Conservation (phyloP, 2,888 invertebrate species). For the Schrankia costaestrigalis region DNA sequence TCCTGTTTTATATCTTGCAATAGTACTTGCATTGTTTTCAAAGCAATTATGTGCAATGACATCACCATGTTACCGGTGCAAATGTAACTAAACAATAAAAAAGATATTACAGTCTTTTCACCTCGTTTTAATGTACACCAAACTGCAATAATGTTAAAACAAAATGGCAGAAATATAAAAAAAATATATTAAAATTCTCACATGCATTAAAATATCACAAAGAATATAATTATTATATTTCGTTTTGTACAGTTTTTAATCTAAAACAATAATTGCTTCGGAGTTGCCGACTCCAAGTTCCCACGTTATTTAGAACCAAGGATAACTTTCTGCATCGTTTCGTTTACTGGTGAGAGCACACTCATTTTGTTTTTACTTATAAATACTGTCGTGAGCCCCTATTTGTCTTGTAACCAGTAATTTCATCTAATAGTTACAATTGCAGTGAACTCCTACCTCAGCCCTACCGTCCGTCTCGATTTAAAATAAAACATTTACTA, state of each 20-base stretch:
- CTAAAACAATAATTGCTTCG: conserved; percentile 7
- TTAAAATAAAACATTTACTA: conserved; percentile 42
- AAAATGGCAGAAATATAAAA: too few relatives aligned
- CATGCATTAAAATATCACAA: conserved; percentile 1
- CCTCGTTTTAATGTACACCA: too few relatives aligned
- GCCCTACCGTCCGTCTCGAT: conserved; percentile 56
- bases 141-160: too few relatives aligned
- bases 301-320: conserved; percentile 20
- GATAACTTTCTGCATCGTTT: conserved; percentile 23
- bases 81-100: too few relatives aligned
- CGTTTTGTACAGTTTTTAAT: conserved; percentile 1
- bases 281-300: conserved; percentile 8
- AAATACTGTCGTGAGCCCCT: conserved; percentile 24
- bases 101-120: too few relatives aligned
- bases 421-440: conserved; percentile 54
- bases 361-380: conserved; percentile 12
- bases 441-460: conserved; percentile 55
- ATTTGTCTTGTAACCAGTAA: conserved; percentile 39
- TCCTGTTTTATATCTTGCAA: too few relatives aligned
- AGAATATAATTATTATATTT: conserved; percentile 2
- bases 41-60: too few relatives aligned
- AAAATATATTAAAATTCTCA: conserved; percentile 1
- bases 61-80: too few relatives aligned
- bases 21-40: too few relatives aligned
- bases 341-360: conserved; percentile 17